Base-by-base conservation (phyloP, 2,888 invertebrate species). In the Melitaea athalia region DNA sequence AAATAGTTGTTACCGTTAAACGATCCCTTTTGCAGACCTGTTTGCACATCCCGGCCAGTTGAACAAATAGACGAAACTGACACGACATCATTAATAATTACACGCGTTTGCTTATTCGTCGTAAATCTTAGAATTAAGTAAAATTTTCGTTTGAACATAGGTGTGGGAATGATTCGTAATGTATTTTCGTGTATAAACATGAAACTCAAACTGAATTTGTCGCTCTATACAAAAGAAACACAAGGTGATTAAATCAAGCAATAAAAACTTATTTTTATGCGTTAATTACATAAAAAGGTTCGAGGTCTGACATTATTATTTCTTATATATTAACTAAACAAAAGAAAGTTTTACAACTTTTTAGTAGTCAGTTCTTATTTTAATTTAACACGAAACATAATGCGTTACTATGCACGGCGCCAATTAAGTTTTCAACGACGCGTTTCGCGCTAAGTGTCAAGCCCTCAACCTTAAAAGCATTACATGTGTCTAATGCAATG, bases 71-170 rank as follows among this genome's bases (percentile, higher is more conserved):
- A 76, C 73, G 59, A 70, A 75, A 71, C 80, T 83, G 86, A 84
- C 85, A 78, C 72, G 80, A 85, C 80, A 88, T 89, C 89, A 90
- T 91, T 88, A 89, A 90, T 88, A 89, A 90, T 91, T 87, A 86
- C 69, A 57, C 77, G 74, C 74, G 81, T 79, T 83, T 83, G 74
- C 75, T 75, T 78, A 78, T 81, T 80, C 81, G 59, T 59, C 68
- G 63, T 59, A 71, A 68, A 64, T 59, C 81, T 78, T 79, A 81
- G 63, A 50, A 68, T 63, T 77, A 78, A 62, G 57, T 61, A 61
- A 65, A 66, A 65, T 66, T 38, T 70, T 71, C 69, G 57, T 59
- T 55, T 33, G 43, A 49, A 50, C 45, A 31, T 10, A 43, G 15
- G 59, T 65, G 65, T 65, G 69, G 64, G 63, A 69, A 69, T n/a